A percentile compares a stretch with the other conserved stretches of the same genome.
These are phyloP conservation scores for Ophioninae sp. DNA, from an alignment of 2,888 invertebrate species.

Conservation along the genomic window DNA sequence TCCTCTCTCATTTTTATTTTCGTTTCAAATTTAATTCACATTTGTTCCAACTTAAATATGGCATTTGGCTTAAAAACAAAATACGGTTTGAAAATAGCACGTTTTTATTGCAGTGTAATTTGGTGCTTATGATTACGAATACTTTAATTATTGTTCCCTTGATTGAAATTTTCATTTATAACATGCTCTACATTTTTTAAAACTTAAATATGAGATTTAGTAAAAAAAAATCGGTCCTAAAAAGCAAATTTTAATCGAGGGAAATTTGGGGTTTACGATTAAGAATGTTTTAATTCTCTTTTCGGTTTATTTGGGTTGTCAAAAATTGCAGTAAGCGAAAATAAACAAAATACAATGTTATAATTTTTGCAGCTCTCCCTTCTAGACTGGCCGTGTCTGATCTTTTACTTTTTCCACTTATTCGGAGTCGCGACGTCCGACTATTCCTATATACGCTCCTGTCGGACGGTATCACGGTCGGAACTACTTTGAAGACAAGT, in stretches of 20 bases:
- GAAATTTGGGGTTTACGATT: not conserved
- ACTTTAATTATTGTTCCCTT: not conserved
- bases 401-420: conserved; percentile 8
- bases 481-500: not conserved
- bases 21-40: too few species aligned
- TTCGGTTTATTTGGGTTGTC: too few species aligned
- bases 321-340: not conserved
- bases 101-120: too few species aligned
- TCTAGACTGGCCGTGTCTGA: not conserved
- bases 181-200: too few species aligned
- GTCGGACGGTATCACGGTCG: not conserved
- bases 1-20: too few species aligned
- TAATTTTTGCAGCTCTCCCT: not conserved
- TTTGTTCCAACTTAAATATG: too few species aligned
- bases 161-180: too few species aligned
- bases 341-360: not conserved
- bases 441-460: not conserved
- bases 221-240: too few species aligned
- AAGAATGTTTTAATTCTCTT: not conserved
- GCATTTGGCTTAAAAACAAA: too few species aligned
- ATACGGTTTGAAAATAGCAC: too few species aligned
- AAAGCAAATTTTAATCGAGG: too few species aligned
- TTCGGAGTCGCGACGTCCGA: not conserved
- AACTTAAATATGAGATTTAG: too few species aligned
- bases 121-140: not conserved